phyloP scores from a whole-genome alignment of 2,797 vertebrate genomes.

The Podarcis lilfordi region DNA sequence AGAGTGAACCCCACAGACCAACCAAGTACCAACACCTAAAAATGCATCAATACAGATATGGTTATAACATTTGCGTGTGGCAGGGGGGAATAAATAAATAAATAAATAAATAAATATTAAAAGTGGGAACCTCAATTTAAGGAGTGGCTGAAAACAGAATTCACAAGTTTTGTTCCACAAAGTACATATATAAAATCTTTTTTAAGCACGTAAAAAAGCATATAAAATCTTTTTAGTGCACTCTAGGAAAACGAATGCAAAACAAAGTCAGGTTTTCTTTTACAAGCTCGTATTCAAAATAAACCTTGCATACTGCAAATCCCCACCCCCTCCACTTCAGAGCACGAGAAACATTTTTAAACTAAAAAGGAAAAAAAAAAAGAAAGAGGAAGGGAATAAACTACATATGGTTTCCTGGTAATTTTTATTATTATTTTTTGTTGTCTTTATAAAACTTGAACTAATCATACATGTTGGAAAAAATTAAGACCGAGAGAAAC shows the following conservation, averaged over 20 bases:
- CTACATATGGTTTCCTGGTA: conserved; percentile 44
- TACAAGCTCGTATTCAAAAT: neutral
- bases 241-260: conserved; percentile 52
- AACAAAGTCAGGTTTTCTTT: conserved; percentile 35
- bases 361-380: conserved; percentile 11
- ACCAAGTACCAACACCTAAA: conserved; percentile 17
- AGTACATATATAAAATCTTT: conserved; percentile 32
- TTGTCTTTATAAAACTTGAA: conserved; percentile 61
- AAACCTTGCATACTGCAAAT: conserved; percentile 33
- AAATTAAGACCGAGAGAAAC: conserved; percentile 79
- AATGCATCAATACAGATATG: neutral
- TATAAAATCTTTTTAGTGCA: conserved; percentile 45
- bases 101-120: neutral
- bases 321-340: conserved; percentile 67
- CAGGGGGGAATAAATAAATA: conserved; percentile 1
- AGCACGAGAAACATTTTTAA: conserved; percentile 63
- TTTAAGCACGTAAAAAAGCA: conserved; percentile 20
- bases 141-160: conserved; percentile 23
- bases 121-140: neutral
- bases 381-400: conserved; percentile 21
- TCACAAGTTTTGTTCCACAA: conserved; percentile 23
- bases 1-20: conserved; percentile 21
- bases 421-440: neutral
- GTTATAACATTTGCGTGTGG: neutral
- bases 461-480: conserved; percentile 72